These are phyloP conservation scores for Eudemis profundana DNA, from an alignment of 2,888 invertebrate species.

Conservation along the genomic window DNA sequence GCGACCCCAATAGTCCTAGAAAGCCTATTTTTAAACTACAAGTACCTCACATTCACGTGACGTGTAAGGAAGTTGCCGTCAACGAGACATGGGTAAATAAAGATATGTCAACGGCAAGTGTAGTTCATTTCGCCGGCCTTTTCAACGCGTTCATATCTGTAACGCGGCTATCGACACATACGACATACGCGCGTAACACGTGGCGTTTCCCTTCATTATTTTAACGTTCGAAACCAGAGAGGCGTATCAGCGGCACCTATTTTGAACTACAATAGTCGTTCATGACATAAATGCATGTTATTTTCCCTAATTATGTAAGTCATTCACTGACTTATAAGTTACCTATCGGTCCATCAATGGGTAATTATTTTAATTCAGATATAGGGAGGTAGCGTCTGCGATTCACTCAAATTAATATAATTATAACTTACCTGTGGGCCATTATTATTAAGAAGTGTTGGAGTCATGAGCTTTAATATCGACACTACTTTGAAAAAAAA, in stretches of 20 bases:
- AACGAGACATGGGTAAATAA: slow-evolving; percentile 37
- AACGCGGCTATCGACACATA: slow-evolving; percentile 11
- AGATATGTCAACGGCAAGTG: slow-evolving; percentile 26
- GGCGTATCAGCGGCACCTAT: neutral
- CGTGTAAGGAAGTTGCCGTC: slow-evolving; percentile 23
- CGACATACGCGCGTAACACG: neutral
- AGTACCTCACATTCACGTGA: neutral
- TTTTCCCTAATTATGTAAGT: slow-evolving; percentile 8
- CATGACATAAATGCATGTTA: neutral
- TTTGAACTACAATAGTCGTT: neutral
- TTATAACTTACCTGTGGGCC: neutral
- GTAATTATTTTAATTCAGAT: slow-evolving; percentile 15
- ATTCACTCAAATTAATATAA: neutral
- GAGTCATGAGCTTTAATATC: neutral
- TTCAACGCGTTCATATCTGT: slow-evolving; percentile 25
- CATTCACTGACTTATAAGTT: neutral
- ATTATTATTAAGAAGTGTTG: neutral
- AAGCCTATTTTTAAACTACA: slow-evolving; percentile 14
- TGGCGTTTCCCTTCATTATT: slow-evolving; percentile 16
- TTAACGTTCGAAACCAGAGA: neutral
- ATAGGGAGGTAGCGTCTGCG: neutral
- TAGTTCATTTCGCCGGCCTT: slow-evolving; percentile 32
- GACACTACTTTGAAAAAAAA: too few species aligned
- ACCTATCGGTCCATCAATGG: neutral
- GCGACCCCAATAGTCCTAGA: slow-evolving; percentile 13